These are phyloP conservation scores for Phorcus lineatus DNA, from an alignment of 2,888 invertebrate genomes.

Conservation along the genomic window DNA sequence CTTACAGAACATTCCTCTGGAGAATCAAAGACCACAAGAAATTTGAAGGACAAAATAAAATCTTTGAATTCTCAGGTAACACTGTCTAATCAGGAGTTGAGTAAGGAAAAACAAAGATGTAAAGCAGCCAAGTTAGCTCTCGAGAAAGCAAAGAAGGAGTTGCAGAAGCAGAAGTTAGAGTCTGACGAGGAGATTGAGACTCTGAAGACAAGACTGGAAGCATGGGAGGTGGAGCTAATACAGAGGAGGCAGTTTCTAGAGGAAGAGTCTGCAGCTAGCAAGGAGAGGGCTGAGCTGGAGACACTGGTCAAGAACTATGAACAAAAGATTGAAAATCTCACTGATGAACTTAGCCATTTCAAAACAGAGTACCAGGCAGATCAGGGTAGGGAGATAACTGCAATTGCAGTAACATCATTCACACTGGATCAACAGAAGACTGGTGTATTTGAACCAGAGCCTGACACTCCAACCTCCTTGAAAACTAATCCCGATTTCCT, in stretches of 20 bases:
- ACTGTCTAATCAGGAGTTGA: not conserved
- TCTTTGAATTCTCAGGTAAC: too few species aligned
- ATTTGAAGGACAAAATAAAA: not conserved
- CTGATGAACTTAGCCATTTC: not conserved
- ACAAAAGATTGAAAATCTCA: conserved; percentile 12
- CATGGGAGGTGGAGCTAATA: conserved; percentile 22
- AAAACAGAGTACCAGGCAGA: not conserved
- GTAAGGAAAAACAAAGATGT: not conserved
- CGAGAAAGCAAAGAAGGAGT: conserved; percentile 6
- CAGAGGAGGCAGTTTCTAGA: conserved; percentile 20
- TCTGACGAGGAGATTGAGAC: conserved; percentile 7
- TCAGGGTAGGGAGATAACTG: not conserved
- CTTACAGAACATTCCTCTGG: not conserved
- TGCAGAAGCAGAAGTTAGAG: not conserved
- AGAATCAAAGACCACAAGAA: not conserved
- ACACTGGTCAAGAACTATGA: conserved; percentile 4
- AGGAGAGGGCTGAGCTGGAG: not conserved
- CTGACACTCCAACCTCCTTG: not conserved
- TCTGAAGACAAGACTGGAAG: not conserved
- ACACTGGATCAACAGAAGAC: not conserved
- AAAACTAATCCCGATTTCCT: not conserved
- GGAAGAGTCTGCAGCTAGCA: not conserved
- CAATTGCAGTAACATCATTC: not conserved
- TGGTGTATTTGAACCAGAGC: conserved; percentile 31
- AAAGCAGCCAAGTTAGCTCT: not conserved